Conservation (phyloP, 2,888 invertebrate genomes). For the Beris morrisii region DNA sequence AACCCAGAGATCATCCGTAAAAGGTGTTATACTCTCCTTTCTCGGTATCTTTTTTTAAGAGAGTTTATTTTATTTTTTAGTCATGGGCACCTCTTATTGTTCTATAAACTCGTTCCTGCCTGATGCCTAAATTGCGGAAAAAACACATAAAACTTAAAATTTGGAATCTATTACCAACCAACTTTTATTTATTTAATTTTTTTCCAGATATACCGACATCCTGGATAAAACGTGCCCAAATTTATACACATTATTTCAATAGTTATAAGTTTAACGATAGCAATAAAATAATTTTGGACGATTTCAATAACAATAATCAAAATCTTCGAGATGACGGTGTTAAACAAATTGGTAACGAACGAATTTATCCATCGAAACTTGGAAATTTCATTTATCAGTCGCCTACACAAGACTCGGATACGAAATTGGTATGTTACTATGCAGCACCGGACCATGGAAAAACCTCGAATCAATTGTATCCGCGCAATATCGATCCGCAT, state of each 20-base stretch:
- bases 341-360: conserved; percentile 41
- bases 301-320: conserved; percentile 6
- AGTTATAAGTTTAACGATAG: conserved; percentile 12
- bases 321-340: conserved; percentile 17
- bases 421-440: conserved; percentile 70
- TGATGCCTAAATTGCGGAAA: too few species aligned
- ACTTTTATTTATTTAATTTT: not conserved
- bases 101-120: too few species aligned
- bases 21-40: too few species aligned
- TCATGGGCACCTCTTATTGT: too few species aligned
- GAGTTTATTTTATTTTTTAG: too few species aligned
- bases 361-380: conserved; percentile 41
- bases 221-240: conserved; percentile 45
- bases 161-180: too few species aligned
- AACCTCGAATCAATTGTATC: conserved; percentile 53
- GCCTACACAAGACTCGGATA: conserved; percentile 29
- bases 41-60: too few species aligned
- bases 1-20: too few species aligned
- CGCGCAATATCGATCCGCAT: conserved; percentile 66
- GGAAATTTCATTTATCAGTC: conserved; percentile 40
- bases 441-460: conserved; percentile 54
- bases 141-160: too few species aligned
- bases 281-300: conserved; percentile 13
- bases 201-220: conserved; percentile 45
- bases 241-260: conserved; percentile 40